Evolutionary conservation across 2,888 invertebrate genomes (phyloP), one percentile per base, ranked within the genome.

Genomic region (Ophioninae sp.): DNA sequence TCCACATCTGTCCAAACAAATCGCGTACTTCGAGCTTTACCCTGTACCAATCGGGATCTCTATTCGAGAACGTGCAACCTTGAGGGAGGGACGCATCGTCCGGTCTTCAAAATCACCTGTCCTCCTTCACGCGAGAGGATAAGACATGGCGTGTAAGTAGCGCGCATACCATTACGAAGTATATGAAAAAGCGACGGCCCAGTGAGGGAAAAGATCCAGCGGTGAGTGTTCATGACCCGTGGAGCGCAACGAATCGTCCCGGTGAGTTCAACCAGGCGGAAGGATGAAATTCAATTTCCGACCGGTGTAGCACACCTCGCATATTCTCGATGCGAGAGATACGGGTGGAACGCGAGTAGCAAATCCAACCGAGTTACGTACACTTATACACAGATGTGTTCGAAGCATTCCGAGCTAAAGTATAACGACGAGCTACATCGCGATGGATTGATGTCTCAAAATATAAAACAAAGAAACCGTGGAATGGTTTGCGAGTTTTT

Each of bases 231-330:
- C 88, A 84, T 86, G 88, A 88, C 87, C 89, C 86, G 84, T 85
- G 86, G 86, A 87, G 88, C 86, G 88, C 84, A 81, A 86, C 89
- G 89, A 89, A 88, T 87, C 84, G 80, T 59, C 30, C 73, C 76
- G 59, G 61, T 79, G 80, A 80, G 80, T 85, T 87, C 78, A 78
- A 81, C 83, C 83, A 69, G 85, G 81, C 83, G 85, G 85, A 88
- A 86, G 87, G 87, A 88, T 87, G 86, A 86, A 88, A 88, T 88
- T 88, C 87, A 88, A 88, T 88, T 88, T 88, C 86, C 86, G 80
- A 74, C 75, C 72, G 41, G 23, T 41, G 67, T 57, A 41, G 23
- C 64, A 64, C 56, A 67, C 17, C 56, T 59, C 70, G 13, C 30
- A 20, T 20, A 74, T 50, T n/a, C 69, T 37, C 61, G 62, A 37